Conservation (phyloP, 2,888 invertebrate genomes). For the Plebejus anna region DNA sequence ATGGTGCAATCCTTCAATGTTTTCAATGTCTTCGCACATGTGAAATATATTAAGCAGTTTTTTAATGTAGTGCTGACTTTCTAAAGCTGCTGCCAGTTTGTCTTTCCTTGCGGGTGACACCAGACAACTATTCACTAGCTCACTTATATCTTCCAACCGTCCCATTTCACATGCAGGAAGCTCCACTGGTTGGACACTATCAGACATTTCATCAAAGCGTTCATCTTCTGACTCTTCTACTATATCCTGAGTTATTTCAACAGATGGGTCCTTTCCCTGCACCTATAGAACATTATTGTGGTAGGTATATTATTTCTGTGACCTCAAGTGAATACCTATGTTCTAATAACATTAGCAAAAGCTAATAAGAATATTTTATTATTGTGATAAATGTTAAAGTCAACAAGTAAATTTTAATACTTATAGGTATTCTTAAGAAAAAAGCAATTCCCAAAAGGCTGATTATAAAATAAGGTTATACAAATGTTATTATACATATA, state of each 20-base stretch:
- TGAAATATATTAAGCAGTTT: conserved; percentile 97
- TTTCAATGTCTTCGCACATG: conserved; percentile 98
- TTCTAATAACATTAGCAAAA: background rate
- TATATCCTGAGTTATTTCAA: conserved; percentile 98
- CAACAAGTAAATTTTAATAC: background rate
- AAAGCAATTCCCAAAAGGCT: background rate
- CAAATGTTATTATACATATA: background rate
- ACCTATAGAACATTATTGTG: conserved; percentile 80
- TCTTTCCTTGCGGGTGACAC: conserved; percentile 95
- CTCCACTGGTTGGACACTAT: conserved; percentile 95
- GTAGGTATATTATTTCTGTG: background rate
- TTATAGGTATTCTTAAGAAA: background rate
- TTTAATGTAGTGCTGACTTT: conserved; percentile 96
- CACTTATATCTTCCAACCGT: conserved; percentile 96
- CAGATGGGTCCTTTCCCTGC: conserved; percentile 99
- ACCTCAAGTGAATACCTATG: background rate
- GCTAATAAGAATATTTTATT: background rate
- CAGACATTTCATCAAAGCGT: conserved; percentile 97
- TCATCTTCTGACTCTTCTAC: conserved; percentile 98
- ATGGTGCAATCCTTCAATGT: conserved; percentile 95
- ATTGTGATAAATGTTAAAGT: background rate
- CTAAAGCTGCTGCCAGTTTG: conserved; percentile 94
- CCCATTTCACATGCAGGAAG: conserved; percentile 97
- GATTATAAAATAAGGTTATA: background rate
- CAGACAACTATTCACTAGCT: conserved; percentile 92